phyloP scores from a whole-genome alignment of 2,888 invertebrate genomes.

The Phania funesta region DNA sequence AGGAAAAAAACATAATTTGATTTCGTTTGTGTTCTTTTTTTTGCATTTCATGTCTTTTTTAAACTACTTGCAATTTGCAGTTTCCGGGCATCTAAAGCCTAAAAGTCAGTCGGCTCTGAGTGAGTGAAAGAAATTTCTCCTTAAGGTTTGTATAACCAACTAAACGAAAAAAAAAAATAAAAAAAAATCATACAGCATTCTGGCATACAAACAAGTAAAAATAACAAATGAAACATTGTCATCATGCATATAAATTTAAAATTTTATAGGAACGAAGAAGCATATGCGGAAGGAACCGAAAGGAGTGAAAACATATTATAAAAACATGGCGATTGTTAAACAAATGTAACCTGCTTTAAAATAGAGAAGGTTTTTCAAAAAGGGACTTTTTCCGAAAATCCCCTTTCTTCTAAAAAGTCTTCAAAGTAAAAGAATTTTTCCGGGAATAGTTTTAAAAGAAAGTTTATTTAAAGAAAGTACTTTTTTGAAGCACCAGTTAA shows the following conservation, averaged over 20 bases:
- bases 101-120: slow-evolving; percentile 31
- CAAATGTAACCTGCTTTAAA: no score
- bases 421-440: no score
- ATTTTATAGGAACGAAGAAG: background rate
- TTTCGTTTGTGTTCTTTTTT: slow-evolving; percentile 30
- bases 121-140: slow-evolving; percentile 31
- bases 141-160: slow-evolving; percentile 30
- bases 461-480: background rate
- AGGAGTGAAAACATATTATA: background rate
- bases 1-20: slow-evolving; percentile 43
- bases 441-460: no score
- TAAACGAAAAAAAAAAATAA: background rate
- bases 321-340: no score
- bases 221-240: slow-evolving; percentile 37
- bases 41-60: slow-evolving; percentile 14
- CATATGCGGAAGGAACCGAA: background rate
- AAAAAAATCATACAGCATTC: background rate
- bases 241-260: slow-evolving; percentile 37
- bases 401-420: no score
- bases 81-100: slow-evolving; percentile 46
- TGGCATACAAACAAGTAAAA: background rate
- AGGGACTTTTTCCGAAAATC: background rate
- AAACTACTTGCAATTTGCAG: slow-evolving; percentile 35
- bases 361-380: background rate
- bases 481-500: no score